A percentile compares a stretch with the other conserved stretches of the same genome.
phyloP scores from a whole-genome alignment of 1,140 invertebrate species.

The Lysiphlebus fabarum region DNA sequence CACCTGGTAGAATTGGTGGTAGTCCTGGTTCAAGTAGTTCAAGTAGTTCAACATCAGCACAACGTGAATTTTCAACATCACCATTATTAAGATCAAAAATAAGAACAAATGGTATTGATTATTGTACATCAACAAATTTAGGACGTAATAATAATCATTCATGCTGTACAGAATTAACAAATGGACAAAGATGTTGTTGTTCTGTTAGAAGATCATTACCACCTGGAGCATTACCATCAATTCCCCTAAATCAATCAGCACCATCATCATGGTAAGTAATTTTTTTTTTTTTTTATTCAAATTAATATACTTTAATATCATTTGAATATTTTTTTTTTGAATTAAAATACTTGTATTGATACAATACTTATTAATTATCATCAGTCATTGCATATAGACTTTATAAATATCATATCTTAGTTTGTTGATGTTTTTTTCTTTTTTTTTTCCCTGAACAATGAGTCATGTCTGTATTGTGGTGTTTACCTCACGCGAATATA shows the following conservation, averaged over 20 bases:
- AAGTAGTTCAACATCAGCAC: slow-evolving; percentile 48
- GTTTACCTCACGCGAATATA: no score
- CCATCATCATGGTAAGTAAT: slow-evolving; percentile 63
- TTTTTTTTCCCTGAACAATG: no score
- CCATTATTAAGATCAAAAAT: slow-evolving; percentile 55
- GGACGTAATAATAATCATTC: slow-evolving; percentile 53
- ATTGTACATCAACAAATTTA: slow-evolving; percentile 18
- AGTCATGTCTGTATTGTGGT: no score
- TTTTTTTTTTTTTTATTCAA: no score
- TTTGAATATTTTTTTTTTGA: no score
- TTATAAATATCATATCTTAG: no score
- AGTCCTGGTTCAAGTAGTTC: slow-evolving; percentile 57
- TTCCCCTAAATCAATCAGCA: slow-evolving; percentile 52
- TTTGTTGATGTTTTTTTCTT: no score
- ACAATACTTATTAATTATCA: no score
- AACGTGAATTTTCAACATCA: slow-evolving; percentile 51
- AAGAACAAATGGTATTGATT: slow-evolving; percentile 53
- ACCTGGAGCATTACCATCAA: slow-evolving; percentile 56
- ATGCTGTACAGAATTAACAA: slow-evolving; percentile 47
- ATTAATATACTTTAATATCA: no score
- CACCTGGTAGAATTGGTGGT: slow-evolving; percentile 45
- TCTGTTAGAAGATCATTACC: slow-evolving; percentile 51
- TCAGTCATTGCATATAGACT: no score
- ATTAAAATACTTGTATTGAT: no score
- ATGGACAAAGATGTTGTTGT: slow-evolving; percentile 44